Evolutionary conservation across 2,113 vertebrate genomes (phyloP).

Genomic region (Lepidothrix coronata): DNA sequence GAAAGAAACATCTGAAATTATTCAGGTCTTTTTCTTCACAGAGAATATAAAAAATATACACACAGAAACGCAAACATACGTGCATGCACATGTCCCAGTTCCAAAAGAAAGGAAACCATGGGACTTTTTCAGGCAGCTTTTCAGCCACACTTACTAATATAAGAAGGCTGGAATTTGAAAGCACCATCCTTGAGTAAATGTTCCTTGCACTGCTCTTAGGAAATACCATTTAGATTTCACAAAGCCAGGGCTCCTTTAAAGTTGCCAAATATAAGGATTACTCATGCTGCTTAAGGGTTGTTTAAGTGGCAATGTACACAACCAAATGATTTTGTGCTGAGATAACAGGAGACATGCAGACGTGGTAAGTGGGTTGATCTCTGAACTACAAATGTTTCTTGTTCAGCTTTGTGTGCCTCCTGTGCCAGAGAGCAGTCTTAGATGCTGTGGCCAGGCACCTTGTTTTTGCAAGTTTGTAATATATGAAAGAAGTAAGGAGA

Average conservation of each 20-base stretch:
- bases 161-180: slow-evolving; percentile 11
- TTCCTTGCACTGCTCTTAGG: background rate
- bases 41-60: background rate
- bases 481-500: background rate
- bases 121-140: background rate
- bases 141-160: background rate
- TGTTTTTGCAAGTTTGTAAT: background rate
- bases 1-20: background rate
- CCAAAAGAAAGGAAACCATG: background rate
- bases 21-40: background rate
- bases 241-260: slow-evolving; percentile 20
- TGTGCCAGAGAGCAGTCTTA: background rate
- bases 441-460: background rate
- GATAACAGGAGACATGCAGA: slow-evolving; percentile 9
- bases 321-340: slow-evolving; percentile 33
- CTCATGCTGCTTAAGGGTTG: slow-evolving; percentile 18
- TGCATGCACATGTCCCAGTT: background rate
- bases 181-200: background rate
- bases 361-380: background rate
- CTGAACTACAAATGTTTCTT: slow-evolving; percentile 3
- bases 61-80: background rate
- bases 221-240: slow-evolving; percentile 8
- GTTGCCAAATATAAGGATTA: background rate
- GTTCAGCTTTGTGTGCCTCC: background rate
- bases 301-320: slow-evolving; percentile 33